Evolutionary conservation across 2,113 vertebrate species (phyloP), one percentile per base, ranked within the genome.

Genomic region (Pelobates fuscus): DNA sequence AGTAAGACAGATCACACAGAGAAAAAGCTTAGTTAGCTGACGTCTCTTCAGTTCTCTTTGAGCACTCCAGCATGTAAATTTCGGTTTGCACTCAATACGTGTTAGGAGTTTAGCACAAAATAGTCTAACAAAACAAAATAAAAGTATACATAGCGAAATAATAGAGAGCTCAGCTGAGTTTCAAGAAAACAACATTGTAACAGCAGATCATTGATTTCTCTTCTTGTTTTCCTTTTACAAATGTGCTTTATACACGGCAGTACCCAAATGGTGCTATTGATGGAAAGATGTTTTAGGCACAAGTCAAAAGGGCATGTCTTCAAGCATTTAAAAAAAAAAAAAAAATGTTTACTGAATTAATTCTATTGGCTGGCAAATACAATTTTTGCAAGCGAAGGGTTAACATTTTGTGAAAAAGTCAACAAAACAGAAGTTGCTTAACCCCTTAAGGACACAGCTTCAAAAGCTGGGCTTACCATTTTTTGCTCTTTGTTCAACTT

Each of bases 191-290:
- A 52, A 15, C 21, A 64, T 52, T 49, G 18, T 30, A 72, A 41
- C n/a, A 55, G 44, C 44, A 30, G 4, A 25, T 32, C 62, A 32
- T 55, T 73, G 70, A 64, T 64, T 43, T 55, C n/a, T 62, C 52
- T 6, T 24, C 26, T 55, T 2, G 24, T 70, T 66, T 60, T 60
- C 5, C 18, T 44, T 43, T 44, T 44, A 29, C 54, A 70, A 46
- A 46, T 60, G 68, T 70, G 68, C 37, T 70, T 70, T 18, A 49
- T 10, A 20, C 66, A 26, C 21, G 26, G 54, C 67, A 70, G 52
- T 29, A 41, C 27, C 24, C 1, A 41, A n/a, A 58, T 18, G 7
- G 21, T 11, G 32, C 20, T 10, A 70, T 60, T 70, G 43, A 20
- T 15, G 43, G 49, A 41, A 24, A 4, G 27, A 43, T 41, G 32